Conservation (phyloP, 2,113 vertebrate species). For the Labrus mixtus region DNA sequence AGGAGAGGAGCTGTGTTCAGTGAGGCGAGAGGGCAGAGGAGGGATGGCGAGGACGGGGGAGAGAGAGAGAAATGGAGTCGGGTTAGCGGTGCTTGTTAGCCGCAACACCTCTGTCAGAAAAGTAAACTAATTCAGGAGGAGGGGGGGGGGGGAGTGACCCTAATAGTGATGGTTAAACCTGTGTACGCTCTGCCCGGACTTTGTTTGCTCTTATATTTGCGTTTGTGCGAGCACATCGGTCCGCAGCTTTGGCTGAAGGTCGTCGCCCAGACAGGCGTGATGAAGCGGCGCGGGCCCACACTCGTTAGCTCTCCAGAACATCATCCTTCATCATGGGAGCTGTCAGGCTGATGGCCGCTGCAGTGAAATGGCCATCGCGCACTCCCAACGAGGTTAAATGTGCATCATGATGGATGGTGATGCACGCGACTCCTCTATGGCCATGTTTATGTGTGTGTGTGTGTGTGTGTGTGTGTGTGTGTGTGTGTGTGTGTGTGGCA, state of each 20-base stretch:
- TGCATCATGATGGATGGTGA: slow-evolving; percentile 69
- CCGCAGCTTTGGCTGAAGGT: slow-evolving; percentile 60
- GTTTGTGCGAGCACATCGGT: not conserved
- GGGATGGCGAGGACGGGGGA: not conserved
- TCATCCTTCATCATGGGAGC: slow-evolving; percentile 71
- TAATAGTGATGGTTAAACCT: not conserved
- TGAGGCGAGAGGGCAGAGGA: slow-evolving; percentile 21
- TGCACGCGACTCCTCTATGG: slow-evolving; percentile 38
- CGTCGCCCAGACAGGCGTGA: slow-evolving; percentile 46
- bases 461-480: no score
- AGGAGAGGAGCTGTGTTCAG: slow-evolving; percentile 13
- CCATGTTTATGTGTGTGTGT: slow-evolving; percentile 34
- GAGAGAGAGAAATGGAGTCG: not conserved
- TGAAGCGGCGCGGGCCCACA: slow-evolving; percentile 32
- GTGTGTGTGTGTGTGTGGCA: slow-evolving; percentile 18
- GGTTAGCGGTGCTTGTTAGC: slow-evolving; percentile 41
- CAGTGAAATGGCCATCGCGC: slow-evolving; percentile 42
- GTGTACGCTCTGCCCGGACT: not conserved
- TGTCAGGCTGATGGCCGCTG: slow-evolving; percentile 65
- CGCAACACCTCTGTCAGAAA: slow-evolving; percentile 8
- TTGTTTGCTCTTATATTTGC: slow-evolving; percentile 48
- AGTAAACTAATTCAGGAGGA: slow-evolving; percentile 10
- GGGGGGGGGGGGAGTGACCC: not conserved
- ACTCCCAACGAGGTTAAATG: slow-evolving; percentile 64
- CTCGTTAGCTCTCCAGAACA: slow-evolving; percentile 60